phyloP scores from a whole-genome alignment of 2,888 invertebrate species.

The Andrena fulva region DNA sequence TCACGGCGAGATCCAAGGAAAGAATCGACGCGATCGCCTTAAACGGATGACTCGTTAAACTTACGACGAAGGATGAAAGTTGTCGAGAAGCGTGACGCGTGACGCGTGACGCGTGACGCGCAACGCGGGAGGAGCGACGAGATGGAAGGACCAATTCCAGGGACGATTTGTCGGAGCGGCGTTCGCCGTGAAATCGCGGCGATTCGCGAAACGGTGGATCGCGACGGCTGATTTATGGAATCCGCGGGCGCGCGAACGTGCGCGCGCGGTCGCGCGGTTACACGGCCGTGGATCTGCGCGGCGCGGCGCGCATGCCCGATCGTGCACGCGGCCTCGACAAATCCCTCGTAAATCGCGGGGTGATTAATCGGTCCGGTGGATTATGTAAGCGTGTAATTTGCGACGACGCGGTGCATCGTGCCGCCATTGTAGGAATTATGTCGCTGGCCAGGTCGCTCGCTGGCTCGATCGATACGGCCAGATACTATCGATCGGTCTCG shows the following conservation, averaged over 20 bases:
- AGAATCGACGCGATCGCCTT: conserved; percentile 29
- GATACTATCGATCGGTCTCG: conserved; percentile 71
- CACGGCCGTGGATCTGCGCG: too few relatives aligned
- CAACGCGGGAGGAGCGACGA: neutral
- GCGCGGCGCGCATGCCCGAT: neutral
- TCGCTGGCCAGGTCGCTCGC: conserved; percentile 39
- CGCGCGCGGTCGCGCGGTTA: conserved; percentile 21
- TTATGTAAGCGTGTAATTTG: conserved; percentile 77
- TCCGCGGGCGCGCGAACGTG: conserved; percentile 26
- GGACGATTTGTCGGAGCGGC: neutral
- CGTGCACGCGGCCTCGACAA: conserved; percentile 44
- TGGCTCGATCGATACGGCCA: conserved; percentile 56
- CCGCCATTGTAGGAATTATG: conserved; percentile 66
- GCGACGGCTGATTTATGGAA: conserved; percentile 70
- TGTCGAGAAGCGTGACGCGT: neutral
- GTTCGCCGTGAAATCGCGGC: conserved; percentile 19
- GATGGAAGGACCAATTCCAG: conserved; percentile 2
- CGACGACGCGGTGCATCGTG: conserved; percentile 49
- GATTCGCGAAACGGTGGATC: conserved; percentile 2
- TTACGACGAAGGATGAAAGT: conserved; percentile 4
- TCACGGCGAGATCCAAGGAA: conserved; percentile 34
- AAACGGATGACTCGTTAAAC: conserved; percentile 39
- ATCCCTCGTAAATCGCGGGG: conserved; percentile 76
- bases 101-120: neutral
- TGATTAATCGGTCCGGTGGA: conserved; percentile 79